Base-by-base conservation (phyloP, 2,888 invertebrate genomes). In the Stratiomys singularior region DNA sequence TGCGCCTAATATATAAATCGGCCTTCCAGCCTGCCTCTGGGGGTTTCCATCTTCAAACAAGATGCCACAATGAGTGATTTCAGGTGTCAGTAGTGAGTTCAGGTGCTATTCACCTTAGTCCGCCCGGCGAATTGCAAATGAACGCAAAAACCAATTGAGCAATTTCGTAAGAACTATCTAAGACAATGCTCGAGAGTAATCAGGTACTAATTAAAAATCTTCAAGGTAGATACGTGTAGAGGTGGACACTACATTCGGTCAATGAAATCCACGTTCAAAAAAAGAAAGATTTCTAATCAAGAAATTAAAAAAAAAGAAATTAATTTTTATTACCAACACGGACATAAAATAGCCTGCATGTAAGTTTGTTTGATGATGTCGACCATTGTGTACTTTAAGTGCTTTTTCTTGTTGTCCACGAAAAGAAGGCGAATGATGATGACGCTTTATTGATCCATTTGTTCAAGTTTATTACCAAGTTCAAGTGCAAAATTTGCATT, bases 151-250 rank as follows among this genome's bases (percentile, higher is more conserved):
- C 52, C 23, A 60, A 60, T n/a, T 60, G 23, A 3, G 23, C 21
- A 60, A 60, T n/a, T 60, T 2, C 21, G 18, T 7, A 4, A 18
- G 23, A 21, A 60, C 60, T 25, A 25, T 13, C 23, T n/a, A 67
- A 64, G 27, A 67, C 67, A 64, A 64, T 46, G 67, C 13, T 67
- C 18, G 44, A 37, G 23, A 44, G n/a, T 46, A 67, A 67, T 67
- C 67, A 37, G 37, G 4, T 44, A 44, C 44, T 18, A 67, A 67
- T 67, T 67, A 67, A 67, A 67, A 67, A 67, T 4, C 13, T 27
- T 66, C 66, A 15, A 15, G n/a, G 37, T 18, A 9, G 23, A 30
- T 28, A 30, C 25, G 18, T 15, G 15, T 13, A 52, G 4, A 15
- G 52, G 18, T 52, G 52, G 52, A 52, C 52, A 52, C n/a, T 3